Evolutionary conservation across 2,888 invertebrate species (phyloP), one percentile per base, ranked within the genome.

Genomic region (Xylota segnis): DNA sequence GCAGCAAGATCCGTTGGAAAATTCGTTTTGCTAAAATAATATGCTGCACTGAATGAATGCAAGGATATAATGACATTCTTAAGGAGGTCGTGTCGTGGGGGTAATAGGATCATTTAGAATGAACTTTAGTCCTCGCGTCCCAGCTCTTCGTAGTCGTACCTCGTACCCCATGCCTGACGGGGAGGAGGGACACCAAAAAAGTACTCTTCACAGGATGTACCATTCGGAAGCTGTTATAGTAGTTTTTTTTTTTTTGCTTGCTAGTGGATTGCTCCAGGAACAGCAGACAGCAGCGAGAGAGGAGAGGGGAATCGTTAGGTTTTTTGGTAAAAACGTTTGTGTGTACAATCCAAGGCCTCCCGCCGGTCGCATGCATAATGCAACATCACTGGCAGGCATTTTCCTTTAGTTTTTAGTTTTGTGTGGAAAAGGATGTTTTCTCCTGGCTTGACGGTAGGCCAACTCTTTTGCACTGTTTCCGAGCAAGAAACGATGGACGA

Each of bases 371-470:
- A 81, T 84, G 75, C 75, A 54, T 71, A 75, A 84, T 84, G 81
- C 61, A 65, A 81, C 71, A 76, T 84, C 84, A 76, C 75, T 61
- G 45, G 71, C 84, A 84, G 84, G 66, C 84, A 71, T 84, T 81
- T 70, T 71, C 52, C 52, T 71, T 70, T 71, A 47, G 79, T 66
- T 75, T 79, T 75, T 72, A 14, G 54, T 61, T 68, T 63, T 61
- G 9, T 29, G 7, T 45, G 23, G 29, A 10, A 18, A 40, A 14
- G 40, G 52, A 50, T 32, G 47, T 72, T 75, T 40, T 40, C 40
- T 61, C 56, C n/a, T 66, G 43, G 9, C 14, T 32, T 50, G 40
- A 52, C 40, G 63, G 74, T 27, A 43, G 58, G 12, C 83, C 29
- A 50, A 70, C 27, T 54, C 40, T 54, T 71, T 68, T 7, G 43